phyloP scores from a whole-genome alignment of 2,888 invertebrate genomes.

The Escarpia spicata region DNA sequence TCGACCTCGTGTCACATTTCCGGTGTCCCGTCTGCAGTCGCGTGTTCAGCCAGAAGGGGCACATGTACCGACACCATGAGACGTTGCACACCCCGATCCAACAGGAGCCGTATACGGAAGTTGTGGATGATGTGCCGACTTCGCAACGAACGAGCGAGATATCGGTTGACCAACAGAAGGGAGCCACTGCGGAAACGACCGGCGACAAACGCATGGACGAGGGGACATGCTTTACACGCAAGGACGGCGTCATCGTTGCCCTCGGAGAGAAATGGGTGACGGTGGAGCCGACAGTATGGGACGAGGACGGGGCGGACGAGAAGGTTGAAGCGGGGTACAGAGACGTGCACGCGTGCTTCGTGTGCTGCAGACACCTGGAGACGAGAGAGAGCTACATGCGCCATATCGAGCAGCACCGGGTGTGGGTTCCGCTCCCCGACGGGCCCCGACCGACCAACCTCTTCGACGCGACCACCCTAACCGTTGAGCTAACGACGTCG shows the following conservation, averaged over 20 bases:
- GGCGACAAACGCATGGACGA: neutral
- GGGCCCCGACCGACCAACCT: neutral
- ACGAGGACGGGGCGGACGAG: conserved; percentile 17
- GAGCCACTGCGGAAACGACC: neutral
- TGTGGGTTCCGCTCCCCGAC: conserved; percentile 29
- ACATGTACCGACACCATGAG: conserved; percentile 34
- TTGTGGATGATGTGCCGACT: neutral
- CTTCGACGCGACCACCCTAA: neutral
- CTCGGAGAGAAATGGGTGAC: neutral
- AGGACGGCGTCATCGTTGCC: neutral
- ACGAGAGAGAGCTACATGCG: conserved; percentile 7
- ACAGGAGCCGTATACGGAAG: conserved; percentile 28
- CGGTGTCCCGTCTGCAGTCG: conserved; percentile 37
- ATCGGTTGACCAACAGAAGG: neutral
- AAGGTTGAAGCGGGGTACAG: neutral
- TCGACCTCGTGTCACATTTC: neutral
- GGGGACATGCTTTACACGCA: neutral
- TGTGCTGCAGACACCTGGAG: conserved; percentile 29
- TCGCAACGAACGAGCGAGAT: neutral
- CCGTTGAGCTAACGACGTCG: neutral
- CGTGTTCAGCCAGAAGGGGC: conserved; percentile 34
- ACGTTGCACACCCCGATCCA: conserved; percentile 35
- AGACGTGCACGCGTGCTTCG: conserved; percentile 31
- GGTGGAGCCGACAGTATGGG: neutral
- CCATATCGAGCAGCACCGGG: conserved; percentile 33